Conservation (phyloP, 2,888 invertebrate genomes). For the Willowsia nigromaculata region DNA sequence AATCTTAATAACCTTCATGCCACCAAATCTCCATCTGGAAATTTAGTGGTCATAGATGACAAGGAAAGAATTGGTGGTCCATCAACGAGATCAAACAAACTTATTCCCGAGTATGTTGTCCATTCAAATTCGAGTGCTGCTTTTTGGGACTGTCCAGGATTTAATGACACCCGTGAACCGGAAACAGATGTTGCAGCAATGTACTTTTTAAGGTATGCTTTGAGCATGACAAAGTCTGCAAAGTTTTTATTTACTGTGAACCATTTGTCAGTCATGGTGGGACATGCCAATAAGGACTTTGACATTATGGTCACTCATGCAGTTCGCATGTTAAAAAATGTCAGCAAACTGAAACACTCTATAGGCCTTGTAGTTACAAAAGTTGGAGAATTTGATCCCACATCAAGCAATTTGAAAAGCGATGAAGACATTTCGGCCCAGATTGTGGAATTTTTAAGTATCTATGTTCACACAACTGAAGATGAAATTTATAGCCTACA, state of each 20-base stretch:
- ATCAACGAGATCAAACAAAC: neutral
- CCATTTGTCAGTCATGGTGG: neutral
- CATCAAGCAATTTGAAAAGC: neutral
- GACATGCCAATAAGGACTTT: neutral
- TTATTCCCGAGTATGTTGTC: neutral
- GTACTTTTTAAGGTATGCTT: neutral
- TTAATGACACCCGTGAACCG: too few species aligned
- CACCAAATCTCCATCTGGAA: neutral
- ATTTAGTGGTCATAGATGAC: neutral
- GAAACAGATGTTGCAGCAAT: neutral
- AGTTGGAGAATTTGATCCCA: neutral
- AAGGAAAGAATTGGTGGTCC: neutral
- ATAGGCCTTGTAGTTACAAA: neutral
- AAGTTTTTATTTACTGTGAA: neutral
- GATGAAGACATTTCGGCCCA: neutral
- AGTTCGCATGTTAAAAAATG: neutral
- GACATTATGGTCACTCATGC: neutral
- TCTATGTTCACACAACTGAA: neutral
- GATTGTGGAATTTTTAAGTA: neutral
- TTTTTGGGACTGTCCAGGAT: neutral
- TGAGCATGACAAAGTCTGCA: neutral
- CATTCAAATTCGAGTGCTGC: neutral
- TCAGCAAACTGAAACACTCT: neutral
- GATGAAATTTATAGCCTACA: too few species aligned
- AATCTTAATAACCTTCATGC: neutral